Percentiles rank a stretch among this genome's conserved stretches.
Evolutionary conservation across 2,888 invertebrate genomes (phyloP).

Genomic region (Drosophila gaucha): DNA sequence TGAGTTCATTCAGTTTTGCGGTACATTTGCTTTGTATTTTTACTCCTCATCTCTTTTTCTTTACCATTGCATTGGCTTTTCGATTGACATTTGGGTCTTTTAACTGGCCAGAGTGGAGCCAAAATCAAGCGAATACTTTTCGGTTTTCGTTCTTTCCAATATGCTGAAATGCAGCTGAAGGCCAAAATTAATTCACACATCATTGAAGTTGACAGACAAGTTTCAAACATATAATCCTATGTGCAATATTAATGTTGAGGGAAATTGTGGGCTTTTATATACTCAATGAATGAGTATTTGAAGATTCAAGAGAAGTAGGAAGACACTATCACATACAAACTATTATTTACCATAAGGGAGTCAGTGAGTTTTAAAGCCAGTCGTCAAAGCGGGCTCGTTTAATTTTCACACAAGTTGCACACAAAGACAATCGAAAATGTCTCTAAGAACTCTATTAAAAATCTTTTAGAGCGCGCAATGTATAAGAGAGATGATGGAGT

Average conservation of each 20-base stretch:
- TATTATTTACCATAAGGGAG: not conserved
- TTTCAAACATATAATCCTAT: too few relatives aligned
- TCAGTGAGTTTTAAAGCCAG: slow-evolving; percentile 14
- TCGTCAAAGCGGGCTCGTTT: slow-evolving; percentile 50
- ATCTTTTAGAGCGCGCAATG: slow-evolving; percentile 75
- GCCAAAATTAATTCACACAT: slow-evolving; percentile 19
- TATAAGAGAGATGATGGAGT: slow-evolving; percentile 65
- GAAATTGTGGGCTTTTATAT: slow-evolving; percentile 39
- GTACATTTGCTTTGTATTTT: slow-evolving; percentile 78
- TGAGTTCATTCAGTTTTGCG: slow-evolving; percentile 79
- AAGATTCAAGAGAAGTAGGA: too few relatives aligned
- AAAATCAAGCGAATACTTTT: slow-evolving; percentile 49
- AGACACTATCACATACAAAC: too few relatives aligned
- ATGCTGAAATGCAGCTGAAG: slow-evolving; percentile 44
- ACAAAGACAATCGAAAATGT: slow-evolving; percentile 83
- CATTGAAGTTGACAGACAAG: too few relatives aligned
- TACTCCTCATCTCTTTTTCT: slow-evolving; percentile 40
- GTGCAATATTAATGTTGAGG: too few relatives aligned
- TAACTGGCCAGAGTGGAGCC: slow-evolving; percentile 22
- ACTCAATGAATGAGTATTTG: not conserved
- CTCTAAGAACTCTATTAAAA: slow-evolving; percentile 83
- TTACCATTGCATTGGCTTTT: slow-evolving; percentile 45
- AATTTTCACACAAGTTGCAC: slow-evolving; percentile 76
- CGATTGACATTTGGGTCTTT: slow-evolving; percentile 43
- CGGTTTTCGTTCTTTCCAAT: slow-evolving; percentile 49